Percentiles rank a stretch among this genome's conserved stretches.
phyloP scores from a whole-genome alignment of 92 coral and sea anemone species.

The Muricea muricata region DNA sequence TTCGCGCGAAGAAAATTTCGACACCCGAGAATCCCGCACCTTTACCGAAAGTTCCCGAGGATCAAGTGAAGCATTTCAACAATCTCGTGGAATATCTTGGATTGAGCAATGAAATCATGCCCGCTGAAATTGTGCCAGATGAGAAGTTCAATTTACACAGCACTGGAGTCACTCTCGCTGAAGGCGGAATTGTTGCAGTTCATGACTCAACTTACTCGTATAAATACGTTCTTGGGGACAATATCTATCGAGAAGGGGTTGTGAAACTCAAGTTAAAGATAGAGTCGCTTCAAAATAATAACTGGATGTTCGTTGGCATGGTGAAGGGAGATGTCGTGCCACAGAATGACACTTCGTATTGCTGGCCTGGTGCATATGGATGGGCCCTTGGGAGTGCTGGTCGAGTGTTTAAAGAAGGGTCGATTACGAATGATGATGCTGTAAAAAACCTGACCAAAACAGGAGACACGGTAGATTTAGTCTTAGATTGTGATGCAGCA shows the following conservation, averaged over 20 bases:
- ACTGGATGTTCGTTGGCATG: not conserved
- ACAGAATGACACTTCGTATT: not conserved
- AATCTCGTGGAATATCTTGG: not conserved
- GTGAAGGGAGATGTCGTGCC: not conserved
- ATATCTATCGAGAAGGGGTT: not conserved
- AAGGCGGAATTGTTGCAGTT: too few relatives aligned
- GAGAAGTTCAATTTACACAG: too few relatives aligned
- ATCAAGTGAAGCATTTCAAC: not conserved
- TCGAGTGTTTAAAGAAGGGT: not conserved
- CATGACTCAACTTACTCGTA: too few relatives aligned
- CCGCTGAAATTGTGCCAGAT: not conserved
- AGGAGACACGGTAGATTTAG: not conserved
- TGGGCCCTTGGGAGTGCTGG: not conserved
- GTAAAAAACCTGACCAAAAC: not conserved
- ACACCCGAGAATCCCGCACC: not conserved
- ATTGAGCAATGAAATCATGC: not conserved
- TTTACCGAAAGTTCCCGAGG: not conserved
- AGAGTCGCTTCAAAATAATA: not conserved
- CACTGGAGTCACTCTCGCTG: too few relatives aligned
- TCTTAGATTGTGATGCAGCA: not conserved
- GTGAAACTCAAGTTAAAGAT: not conserved
- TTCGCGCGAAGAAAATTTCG: not conserved
- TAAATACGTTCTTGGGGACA: not conserved
- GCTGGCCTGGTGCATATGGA: not conserved
- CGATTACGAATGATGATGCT: not conserved